These are phyloP conservation scores for Steatocranus sp. DNA, from an alignment of 2,797 vertebrate genomes.

Conservation along the genomic window DNA sequence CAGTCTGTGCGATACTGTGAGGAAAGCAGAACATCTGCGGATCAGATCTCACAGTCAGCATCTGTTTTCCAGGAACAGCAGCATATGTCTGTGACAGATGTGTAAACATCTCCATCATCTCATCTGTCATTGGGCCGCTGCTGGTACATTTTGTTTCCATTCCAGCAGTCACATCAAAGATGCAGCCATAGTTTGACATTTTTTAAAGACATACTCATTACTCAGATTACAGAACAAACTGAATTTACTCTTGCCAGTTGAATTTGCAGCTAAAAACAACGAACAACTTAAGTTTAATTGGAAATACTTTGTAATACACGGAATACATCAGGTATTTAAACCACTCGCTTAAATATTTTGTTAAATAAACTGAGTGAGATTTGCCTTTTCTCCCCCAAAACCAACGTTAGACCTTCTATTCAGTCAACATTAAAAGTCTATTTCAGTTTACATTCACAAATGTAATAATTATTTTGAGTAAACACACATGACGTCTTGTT, in stretches of 20 bases:
- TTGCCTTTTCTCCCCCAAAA: background rate
- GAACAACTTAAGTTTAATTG: background rate
- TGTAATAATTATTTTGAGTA: background rate
- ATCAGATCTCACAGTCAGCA: background rate
- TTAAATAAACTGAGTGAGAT: background rate
- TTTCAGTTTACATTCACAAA: background rate
- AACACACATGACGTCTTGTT: background rate
- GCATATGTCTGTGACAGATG: background rate
- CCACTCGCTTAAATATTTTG: background rate
- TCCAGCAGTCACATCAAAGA: background rate
- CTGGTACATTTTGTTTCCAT: background rate
- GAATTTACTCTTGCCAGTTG: background rate
- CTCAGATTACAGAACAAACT: background rate
- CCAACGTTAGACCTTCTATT: background rate
- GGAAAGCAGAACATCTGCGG: background rate
- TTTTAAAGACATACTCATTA: background rate
- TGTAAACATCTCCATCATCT: background rate
- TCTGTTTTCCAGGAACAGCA: constrained; percentile 22
- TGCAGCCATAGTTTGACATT: background rate
- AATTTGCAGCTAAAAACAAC: background rate
- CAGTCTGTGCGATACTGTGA: background rate
- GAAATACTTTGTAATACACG: background rate
- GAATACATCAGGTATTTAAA: background rate
- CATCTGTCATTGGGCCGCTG: background rate
- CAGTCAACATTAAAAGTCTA: background rate